Evolutionary conservation across 2,888 invertebrate genomes (phyloP).

Genomic region (Habroteleia sp.): DNA sequence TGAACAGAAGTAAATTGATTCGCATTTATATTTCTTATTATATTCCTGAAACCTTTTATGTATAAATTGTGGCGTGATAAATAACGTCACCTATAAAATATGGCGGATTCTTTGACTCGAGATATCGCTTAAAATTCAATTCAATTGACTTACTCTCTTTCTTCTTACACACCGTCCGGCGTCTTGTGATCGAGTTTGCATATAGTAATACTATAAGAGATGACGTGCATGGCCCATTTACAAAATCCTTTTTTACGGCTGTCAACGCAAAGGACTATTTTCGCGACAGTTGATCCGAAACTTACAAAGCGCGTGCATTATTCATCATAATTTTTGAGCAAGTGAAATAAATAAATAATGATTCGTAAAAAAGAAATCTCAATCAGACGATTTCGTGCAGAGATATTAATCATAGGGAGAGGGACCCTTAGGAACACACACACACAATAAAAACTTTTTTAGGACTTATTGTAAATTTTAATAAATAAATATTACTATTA

Average conservation of each 20-base stretch:
- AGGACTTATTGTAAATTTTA: no score
- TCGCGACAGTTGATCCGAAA: constrained; percentile 44
- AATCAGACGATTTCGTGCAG: constrained; percentile 1
- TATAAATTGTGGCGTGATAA: constrained; percentile 50
- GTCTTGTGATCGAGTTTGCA: constrained; percentile 54
- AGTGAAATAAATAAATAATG: constrained; percentile 38
- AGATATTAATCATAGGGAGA: constrained; percentile 31
- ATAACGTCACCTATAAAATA: constrained; percentile 55
- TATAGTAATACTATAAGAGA: constrained; percentile 40
- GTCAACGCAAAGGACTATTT: constrained; percentile 53
- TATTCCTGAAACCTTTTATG: constrained; percentile 31
- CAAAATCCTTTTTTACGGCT: constrained; percentile 58
- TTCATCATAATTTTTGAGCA: constrained; percentile 43
- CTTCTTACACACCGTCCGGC: constrained; percentile 41
- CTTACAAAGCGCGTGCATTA: constrained; percentile 54
- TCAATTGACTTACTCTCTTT: constrained; percentile 60
- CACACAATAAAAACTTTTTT: no score
- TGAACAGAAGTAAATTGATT: background rate
- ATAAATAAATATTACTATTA: no score
- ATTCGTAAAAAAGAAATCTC: constrained; percentile 23
- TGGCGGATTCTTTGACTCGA: constrained; percentile 57
- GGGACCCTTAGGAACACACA: no score
- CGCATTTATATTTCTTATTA: constrained; percentile 35
- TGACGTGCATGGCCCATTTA: constrained; percentile 60
- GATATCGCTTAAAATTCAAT: constrained; percentile 61